Evolutionary conservation across 2,888 invertebrate species (phyloP), one percentile per base, ranked within the genome.

Genomic region (Drosophila engyochracea): DNA sequence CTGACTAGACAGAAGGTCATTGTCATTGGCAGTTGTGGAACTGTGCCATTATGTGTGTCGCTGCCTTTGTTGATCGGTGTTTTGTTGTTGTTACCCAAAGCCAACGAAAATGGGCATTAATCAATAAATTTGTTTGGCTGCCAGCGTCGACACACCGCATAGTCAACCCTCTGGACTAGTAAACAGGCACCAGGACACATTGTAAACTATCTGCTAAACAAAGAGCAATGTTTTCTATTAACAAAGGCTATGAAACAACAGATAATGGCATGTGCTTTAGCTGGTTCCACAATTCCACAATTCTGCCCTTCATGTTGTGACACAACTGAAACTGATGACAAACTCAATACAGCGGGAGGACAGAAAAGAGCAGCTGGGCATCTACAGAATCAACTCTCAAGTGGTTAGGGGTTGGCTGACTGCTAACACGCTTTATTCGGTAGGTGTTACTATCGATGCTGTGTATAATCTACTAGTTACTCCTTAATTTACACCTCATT

Each of bases 71-170:
- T 66, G 66, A 66, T 66, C 64, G 22, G 35, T 52, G 64, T 66
- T 74, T 77, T 77, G 77, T 76, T 79, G 76, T 66, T 69, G 57
- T 39, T 39, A 55, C 55, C 51, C 25, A 52, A 55, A 35, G 53
- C 67, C 67, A 58, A 69, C 70, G 79, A 82, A 79, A 79, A 61
- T 31, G 81, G 70, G 80, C 92, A 92, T 92, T 91, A 92, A 92
- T 92, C 92, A 92, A 92, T 92, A 92, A 92, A 92, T 92, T 92
- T 92, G 91, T 91, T 91, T 90, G 81, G 61, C 80, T 89, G 86
- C 83, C 89, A 90, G 68, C 73, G 71, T 61, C 73, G 69, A 85
- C 90, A 88, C 74, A 86, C 85, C 85, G 75, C 85, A 85, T 63
- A 59, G 76, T 58, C 66, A 85, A 81, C 79, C 58, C 41, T 49